Evolutionary conservation across 2,888 invertebrate species (phyloP), one percentile per base, ranked within the genome.

Genomic region (Dryobotodes eremita): DNA sequence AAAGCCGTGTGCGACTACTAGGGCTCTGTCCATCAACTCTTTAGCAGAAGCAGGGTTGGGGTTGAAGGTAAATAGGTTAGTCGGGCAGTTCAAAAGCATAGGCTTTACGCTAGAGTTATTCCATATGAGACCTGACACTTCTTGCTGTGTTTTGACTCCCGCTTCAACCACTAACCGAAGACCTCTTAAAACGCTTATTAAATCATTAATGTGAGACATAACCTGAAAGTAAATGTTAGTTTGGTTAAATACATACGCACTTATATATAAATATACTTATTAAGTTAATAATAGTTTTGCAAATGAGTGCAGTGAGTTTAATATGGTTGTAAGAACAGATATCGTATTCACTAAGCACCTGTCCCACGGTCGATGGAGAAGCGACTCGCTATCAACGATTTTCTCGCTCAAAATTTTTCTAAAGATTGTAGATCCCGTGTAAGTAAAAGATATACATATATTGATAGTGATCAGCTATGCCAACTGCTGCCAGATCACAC

Each of bases 1-100:
- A 66, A 98, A 92, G 50, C 99, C 98, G 89, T 98, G 97, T 64
- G 97, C 97, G 36, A 99, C 98, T 68, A 98, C 98, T 87, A 97
- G 96, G 10, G 98, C 96, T 88, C 98, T 97, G 89, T 98, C 98
- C 5, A 97, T 89, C 8, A 98, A 85, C 42, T 97, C 96, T 89
- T 94, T 94, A 53, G 93, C 85, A 75, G 92, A 74, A n/a, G 91
- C 92, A 46, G 94, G 91, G 78, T 89, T 92, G 64, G 93, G 92
- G 88, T 94, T 94, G 71, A 89, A 88, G 77, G 92, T 88, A 31
- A 94, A 78, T 78, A 92, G 80, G 92, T 95, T 95, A 96, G 95
- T 93, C 53, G 93, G 88, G 83, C 95, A 94, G 76, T 84, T 92
- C 79, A 94, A 92, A 78, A 95, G 80, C 64, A 94, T 87, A 69